Base-by-base conservation (phyloP, 2,113 vertebrate species). In the Platycercus adscitus region DNA sequence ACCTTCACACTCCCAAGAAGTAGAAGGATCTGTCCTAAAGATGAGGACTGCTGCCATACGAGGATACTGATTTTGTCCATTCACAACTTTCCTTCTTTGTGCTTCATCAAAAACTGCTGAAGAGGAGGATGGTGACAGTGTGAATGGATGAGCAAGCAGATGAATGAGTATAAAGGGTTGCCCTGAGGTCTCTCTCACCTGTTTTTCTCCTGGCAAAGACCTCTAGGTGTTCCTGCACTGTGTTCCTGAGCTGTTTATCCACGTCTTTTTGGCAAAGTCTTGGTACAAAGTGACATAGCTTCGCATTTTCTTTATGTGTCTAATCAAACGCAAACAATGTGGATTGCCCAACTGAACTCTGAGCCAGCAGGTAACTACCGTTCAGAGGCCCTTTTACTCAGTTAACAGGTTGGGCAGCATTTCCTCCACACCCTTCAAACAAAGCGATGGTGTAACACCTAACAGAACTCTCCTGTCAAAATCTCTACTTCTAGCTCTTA, bases 261-360 rank as follows among this genome's bases (percentile, higher is more conserved):
- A 80, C 0, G 2, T 91, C 29, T 65, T 82, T 88, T 77, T 46
- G 65, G 88, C 92, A 88, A 77, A 77, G 72, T 47, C 76, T 92
- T 65, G n/a, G 79, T 87, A 80, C 89, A 91, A 56, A 94, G 64
- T 88, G 95, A 94, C 65, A 19, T 65, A 92, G 86, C 83, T 92
- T 61, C 84, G 56, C 73, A 69, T 93, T 95, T 96, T 95, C 87
- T 96, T 86, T 92, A 83, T 96, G 79, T 18, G 58, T 91, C 75
- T 94, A 97, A 96, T 86, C 94, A 95, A 97, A 93, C 33, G 82
- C 81, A 97, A 97, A 97, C 94, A 97, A 95, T 86, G 89, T 66
- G 61, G 76, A 88, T 97, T 97, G 92, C 95, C 58, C 71, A 95
- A 96, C 93, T 75, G 66, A 92, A 71, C 66, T 90, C 70, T 90